These are phyloP conservation scores for Polyommatus iphigenia DNA, from an alignment of 2,888 invertebrate genomes.

Conservation along the genomic window DNA sequence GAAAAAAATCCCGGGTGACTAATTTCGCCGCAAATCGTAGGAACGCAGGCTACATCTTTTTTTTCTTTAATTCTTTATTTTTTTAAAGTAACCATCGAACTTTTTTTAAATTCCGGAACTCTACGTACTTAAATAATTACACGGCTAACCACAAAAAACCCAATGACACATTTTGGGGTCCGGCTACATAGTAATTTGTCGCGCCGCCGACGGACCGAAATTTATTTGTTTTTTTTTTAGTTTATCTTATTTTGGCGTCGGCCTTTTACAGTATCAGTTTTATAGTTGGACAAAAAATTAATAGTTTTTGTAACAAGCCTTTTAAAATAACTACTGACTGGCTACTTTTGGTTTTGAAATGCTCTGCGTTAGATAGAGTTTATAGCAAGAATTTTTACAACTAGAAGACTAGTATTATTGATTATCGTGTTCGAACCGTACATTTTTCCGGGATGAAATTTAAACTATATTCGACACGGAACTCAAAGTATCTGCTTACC, in stretches of 20 bases:
- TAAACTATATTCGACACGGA: too few relatives aligned
- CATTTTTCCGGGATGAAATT: too few relatives aligned
- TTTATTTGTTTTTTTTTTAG: constrained; percentile 40
- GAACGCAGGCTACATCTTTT: neutral
- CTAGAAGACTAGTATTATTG: too few relatives aligned
- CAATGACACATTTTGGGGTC: constrained; percentile 16
- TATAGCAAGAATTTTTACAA: too few relatives aligned
- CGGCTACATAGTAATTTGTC: constrained; percentile 58
- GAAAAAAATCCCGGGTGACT: neutral
- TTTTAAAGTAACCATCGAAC: neutral
- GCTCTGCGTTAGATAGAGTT: too few relatives aligned
- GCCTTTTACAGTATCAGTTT: constrained; percentile 4
- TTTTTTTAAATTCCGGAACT: neutral
- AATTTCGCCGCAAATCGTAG: neutral
- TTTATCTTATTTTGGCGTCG: constrained; percentile 34
- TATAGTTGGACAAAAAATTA: neutral
- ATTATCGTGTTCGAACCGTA: too few relatives aligned
- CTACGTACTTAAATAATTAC: constrained; percentile 11
- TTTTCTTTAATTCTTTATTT: neutral
- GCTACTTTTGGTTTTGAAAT: neutral
- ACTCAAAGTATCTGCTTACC: too few relatives aligned
- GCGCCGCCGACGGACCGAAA: constrained; percentile 52
- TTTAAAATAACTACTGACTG: constrained; percentile 4
- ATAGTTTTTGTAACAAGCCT: constrained; percentile 12
- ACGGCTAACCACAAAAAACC: constrained; percentile 6